A percentile compares a stretch with the other conserved stretches of the same genome.
phyloP scores from a whole-genome alignment of 2,113 vertebrate genomes.

The Notechis scutatus region DNA sequence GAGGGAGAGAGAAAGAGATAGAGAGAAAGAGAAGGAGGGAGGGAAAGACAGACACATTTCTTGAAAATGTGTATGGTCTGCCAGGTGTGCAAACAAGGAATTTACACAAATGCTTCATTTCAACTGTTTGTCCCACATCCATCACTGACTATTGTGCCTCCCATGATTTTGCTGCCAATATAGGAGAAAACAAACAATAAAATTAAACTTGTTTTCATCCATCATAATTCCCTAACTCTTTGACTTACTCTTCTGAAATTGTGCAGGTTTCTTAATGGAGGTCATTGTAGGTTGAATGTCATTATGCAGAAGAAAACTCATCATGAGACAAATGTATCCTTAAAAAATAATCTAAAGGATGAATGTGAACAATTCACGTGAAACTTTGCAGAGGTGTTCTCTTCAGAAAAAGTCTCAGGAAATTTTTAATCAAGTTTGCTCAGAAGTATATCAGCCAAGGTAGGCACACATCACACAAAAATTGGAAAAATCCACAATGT shows the following conservation, averaged over 20 bases:
- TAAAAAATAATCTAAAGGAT: not conserved
- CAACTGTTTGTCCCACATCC: not conserved
- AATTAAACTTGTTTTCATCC: not conserved
- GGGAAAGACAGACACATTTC: too few relatives aligned
- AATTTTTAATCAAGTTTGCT: not conserved
- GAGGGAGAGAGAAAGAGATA: too few relatives aligned
- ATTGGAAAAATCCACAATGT: not conserved
- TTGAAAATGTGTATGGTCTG: not conserved
- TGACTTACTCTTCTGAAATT: not conserved
- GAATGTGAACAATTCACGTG: not conserved
- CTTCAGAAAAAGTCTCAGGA: not conserved
- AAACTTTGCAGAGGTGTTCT: not conserved
- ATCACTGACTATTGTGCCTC: not conserved
- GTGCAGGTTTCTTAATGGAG: not conserved
- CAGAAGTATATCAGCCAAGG: not conserved
- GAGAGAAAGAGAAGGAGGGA: too few relatives aligned
- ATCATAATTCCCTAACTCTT: not conserved
- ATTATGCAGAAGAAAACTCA: not conserved
- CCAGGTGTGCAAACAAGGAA: not conserved
- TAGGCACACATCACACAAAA: not conserved
- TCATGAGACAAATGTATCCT: not conserved
- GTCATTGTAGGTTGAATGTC: not conserved
- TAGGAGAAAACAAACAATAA: not conserved
- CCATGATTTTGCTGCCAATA: not conserved
- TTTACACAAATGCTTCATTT: not conserved